Percentiles rank a stretch among this genome's conserved stretches.
phyloP scores from a whole-genome alignment of 1,140 invertebrate genomes.

The Hestina assimilis region DNA sequence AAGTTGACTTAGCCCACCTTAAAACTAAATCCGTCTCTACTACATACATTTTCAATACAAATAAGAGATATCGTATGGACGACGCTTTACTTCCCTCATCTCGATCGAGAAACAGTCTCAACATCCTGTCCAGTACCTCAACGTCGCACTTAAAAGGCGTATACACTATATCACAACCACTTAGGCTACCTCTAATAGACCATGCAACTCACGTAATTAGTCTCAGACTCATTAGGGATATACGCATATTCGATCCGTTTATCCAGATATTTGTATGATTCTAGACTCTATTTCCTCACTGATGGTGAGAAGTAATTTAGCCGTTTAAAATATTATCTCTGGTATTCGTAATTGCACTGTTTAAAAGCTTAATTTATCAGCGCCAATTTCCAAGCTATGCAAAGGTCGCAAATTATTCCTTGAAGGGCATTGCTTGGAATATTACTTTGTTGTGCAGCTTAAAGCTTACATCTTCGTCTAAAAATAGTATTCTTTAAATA shows the following conservation, averaged over 20 bases:
- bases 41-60: no score
- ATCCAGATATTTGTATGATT: conserved; percentile 11
- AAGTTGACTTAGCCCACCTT: no score
- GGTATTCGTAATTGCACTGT: conserved; percentile 23
- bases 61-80: background rate
- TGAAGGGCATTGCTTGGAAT: conserved; percentile 9
- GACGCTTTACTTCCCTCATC: background rate
- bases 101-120: conserved; percentile 10
- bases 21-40: no score
- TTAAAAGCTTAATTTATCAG: conserved; percentile 23
- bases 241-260: conserved; percentile 19
- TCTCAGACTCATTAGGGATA: conserved; percentile 32
- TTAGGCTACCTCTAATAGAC: conserved; percentile 25
- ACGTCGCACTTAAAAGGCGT: conserved; percentile 31
- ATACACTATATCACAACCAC: conserved; percentile 21
- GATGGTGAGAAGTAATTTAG: conserved; percentile 13
- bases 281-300: conserved; percentile 4
- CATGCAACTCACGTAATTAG: conserved; percentile 31
- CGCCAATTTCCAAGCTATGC: conserved; percentile 14
- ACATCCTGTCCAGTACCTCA: conserved; percentile 28
- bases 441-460: conserved; percentile 5
- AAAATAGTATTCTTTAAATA: background rate
- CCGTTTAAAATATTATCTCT: conserved; percentile 16
- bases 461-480: background rate
- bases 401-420: conserved; percentile 19